phyloP scores from a whole-genome alignment of 2,797 vertebrate genomes.

The Argya squamiceps region DNA sequence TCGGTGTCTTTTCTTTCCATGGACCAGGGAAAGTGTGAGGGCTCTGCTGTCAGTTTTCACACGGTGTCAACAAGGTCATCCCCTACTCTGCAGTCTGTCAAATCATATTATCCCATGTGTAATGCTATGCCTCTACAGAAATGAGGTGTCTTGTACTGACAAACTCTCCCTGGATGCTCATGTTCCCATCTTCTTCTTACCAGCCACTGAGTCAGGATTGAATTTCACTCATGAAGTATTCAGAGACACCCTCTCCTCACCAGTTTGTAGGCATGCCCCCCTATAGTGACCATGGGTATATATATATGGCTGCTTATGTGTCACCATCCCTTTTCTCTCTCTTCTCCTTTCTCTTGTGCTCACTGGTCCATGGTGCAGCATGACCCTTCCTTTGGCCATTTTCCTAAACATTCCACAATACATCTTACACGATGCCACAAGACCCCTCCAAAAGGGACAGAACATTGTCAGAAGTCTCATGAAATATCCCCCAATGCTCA shows the following conservation, averaged over 20 bases:
- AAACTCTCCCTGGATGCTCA: not conserved
- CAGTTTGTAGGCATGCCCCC: rapidly evolving
- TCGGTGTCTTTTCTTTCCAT: not conserved
- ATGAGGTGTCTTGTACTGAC: not conserved
- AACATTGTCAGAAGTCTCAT: not conserved
- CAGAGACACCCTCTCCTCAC: rapidly evolving
- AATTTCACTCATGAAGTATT: not conserved
- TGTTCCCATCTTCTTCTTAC: not conserved
- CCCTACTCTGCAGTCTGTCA: not conserved
- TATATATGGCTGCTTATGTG: not conserved
- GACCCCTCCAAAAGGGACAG: not conserved
- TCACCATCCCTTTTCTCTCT: not conserved
- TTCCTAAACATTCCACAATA: not conserved
- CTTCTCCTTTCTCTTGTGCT: not conserved
- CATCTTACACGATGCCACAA: not conserved
- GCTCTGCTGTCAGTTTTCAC: not conserved
- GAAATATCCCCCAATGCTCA: not conserved
- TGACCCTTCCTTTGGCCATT: not conserved
- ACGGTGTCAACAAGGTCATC: not conserved
- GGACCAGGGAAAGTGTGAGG: not conserved
- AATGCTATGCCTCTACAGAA: not conserved
- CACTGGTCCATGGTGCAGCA: not conserved
- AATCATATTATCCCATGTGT: not conserved
- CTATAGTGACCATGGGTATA: not conserved
- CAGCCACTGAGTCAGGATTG: not conserved